Evolutionary conservation across 2,113 vertebrate genomes (phyloP).

Genomic region (Stegostoma tigrinum): DNA sequence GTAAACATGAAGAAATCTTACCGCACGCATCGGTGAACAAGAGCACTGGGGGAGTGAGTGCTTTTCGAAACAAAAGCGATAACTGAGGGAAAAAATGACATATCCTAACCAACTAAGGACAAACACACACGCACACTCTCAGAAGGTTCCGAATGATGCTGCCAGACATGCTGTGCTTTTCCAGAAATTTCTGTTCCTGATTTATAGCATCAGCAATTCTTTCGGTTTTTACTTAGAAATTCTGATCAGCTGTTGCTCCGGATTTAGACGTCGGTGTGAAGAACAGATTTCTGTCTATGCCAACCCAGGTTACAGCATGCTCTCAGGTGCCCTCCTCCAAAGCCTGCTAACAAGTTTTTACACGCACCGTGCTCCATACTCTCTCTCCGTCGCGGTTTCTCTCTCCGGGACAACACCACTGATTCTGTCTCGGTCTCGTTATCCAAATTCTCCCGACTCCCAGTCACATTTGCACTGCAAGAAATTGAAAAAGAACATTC

Average conservation of each 20-base stretch:
- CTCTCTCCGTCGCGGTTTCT: conserved; percentile 71
- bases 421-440: conserved; percentile 80
- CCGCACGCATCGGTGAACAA: background rate
- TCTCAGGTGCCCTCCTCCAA: too few relatives aligned
- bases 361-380: conserved; percentile 66
- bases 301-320: background rate
- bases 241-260: background rate
- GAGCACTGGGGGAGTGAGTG: background rate
- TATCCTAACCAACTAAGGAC: too few relatives aligned
- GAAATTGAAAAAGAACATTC: conserved; percentile 10
- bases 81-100: background rate
- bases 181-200: too few relatives aligned
- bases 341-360: too few relatives aligned
- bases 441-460: conserved; percentile 78
- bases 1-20: background rate
- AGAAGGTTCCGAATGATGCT: too few relatives aligned
- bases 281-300: too few relatives aligned
- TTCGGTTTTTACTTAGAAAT: too few relatives aligned
- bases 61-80: background rate
- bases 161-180: too few relatives aligned
- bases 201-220: too few relatives aligned
- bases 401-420: conserved; percentile 72
- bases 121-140: too few relatives aligned
- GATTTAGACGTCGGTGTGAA: background rate
- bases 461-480: conserved; percentile 69